phyloP scores from a whole-genome alignment of 2,888 invertebrate species.

The Antheraea yamamai region DNA sequence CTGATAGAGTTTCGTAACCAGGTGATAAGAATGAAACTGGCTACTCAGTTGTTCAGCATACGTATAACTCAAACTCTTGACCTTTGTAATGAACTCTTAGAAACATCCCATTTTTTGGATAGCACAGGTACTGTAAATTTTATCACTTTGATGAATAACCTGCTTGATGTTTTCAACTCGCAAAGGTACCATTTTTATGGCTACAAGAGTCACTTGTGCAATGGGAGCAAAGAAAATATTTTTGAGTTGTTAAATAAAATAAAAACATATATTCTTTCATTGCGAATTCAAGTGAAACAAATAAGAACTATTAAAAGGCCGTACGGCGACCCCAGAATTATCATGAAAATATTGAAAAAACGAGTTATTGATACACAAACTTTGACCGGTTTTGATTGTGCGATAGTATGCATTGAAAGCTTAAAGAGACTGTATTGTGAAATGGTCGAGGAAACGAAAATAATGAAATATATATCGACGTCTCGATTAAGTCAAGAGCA shows the following conservation, averaged over 20 bases:
- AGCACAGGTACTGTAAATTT: constrained; percentile 19
- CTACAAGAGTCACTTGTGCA: not conserved
- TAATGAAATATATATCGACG: constrained; percentile 6
- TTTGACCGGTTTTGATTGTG: constrained; percentile 15
- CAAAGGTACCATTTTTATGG: constrained; percentile 17
- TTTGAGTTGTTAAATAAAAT: constrained; percentile 12
- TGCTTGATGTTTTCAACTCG: constrained; percentile 28
- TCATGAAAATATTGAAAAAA: constrained; percentile 6
- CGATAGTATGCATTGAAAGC: constrained; percentile 16
- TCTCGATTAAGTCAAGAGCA: constrained; percentile 15
- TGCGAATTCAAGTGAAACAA: constrained; percentile 6
- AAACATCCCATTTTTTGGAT: not conserved
- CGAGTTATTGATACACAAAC: not conserved
- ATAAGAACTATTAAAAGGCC: constrained; percentile 11
- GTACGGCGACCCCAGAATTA: constrained; percentile 1
- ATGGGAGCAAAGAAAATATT: not conserved
- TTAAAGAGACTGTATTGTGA: constrained; percentile 7
- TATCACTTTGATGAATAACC: constrained; percentile 21
- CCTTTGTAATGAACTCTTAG: constrained; percentile 16
- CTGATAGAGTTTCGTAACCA: constrained; percentile 22
- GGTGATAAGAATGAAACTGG: constrained; percentile 22
- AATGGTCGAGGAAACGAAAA: constrained; percentile 4
- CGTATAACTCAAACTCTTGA: constrained; percentile 19
- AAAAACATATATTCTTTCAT: constrained; percentile 1
- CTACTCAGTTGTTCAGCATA: constrained; percentile 19